Conservation (phyloP, 2,113 vertebrate genomes). For the Isichthys henryi region DNA sequence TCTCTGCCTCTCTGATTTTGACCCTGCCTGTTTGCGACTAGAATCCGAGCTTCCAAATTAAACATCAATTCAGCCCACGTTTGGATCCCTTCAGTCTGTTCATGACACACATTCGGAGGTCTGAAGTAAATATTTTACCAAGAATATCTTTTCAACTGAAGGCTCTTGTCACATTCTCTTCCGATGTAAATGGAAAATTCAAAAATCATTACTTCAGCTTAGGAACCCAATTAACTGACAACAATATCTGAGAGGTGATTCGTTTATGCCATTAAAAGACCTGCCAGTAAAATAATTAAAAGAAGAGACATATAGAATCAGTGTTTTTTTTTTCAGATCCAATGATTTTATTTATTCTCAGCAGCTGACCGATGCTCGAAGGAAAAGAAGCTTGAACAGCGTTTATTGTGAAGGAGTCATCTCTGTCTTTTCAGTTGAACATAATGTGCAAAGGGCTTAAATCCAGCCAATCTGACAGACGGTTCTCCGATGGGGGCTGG, state of each 20-base stretch:
- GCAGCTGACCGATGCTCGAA: neutral
- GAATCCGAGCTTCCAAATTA: neutral
- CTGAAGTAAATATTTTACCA: neutral
- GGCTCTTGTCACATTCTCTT: neutral
- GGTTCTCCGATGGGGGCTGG: neutral
- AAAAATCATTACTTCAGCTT: neutral
- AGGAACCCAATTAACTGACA: neutral
- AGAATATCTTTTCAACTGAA: neutral
- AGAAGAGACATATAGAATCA: neutral
- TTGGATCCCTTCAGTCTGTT: neutral
- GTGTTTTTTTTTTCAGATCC: neutral
- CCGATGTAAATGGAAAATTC: neutral
- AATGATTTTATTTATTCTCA: neutral
- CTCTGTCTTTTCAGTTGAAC: neutral
- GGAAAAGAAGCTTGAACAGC: neutral
- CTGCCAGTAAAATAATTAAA: neutral
- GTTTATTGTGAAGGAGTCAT: neutral
- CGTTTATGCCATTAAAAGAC: neutral
- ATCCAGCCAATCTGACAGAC: neutral
- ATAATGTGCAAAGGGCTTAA: neutral
- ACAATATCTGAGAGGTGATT: neutral
- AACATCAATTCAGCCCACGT: neutral
- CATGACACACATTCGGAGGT: neutral
- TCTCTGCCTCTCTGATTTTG: neutral
- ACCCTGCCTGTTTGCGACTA: neutral